Conservation (phyloP, 2,888 invertebrate genomes). For the Phlogophora meticulosa region DNA sequence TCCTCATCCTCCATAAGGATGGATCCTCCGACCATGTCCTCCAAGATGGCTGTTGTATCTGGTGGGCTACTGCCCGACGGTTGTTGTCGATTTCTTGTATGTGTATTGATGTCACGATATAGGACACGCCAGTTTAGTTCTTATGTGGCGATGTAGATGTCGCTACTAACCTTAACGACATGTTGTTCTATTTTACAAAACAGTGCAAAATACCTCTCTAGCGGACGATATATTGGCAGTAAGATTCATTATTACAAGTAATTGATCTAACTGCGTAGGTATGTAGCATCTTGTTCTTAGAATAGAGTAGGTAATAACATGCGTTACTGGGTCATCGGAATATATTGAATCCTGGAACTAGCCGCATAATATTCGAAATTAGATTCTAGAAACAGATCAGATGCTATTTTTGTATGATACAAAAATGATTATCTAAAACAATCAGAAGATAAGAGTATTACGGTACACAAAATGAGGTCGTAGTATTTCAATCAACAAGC, state of each 20-base stretch:
- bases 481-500: slow-evolving; percentile 7
- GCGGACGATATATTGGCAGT: too few species aligned
- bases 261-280: neutral
- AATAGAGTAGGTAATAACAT: slow-evolving; percentile 25
- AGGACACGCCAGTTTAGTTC: too few species aligned
- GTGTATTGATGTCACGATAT: too few species aligned
- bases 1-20: too few species aligned
- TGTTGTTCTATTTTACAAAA: too few species aligned
- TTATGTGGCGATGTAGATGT: too few species aligned
- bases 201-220: too few species aligned
- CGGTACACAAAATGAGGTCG: slow-evolving; percentile 26
- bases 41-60: too few species aligned
- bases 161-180: too few species aligned
- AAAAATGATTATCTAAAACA: slow-evolving; percentile 22
- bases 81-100: too few species aligned
- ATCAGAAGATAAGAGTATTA: slow-evolving; percentile 19
- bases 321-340: slow-evolving; percentile 42
- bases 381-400: slow-evolving; percentile 13
- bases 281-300: slow-evolving; percentile 29
- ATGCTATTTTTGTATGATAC: slow-evolving; percentile 31
- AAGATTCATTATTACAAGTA: neutral
- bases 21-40: too few species aligned
- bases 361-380: slow-evolving; percentile 20
- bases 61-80: too few species aligned
- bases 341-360: slow-evolving; percentile 46